phyloP scores from a whole-genome alignment of 2,888 invertebrate species.

The Cerceris ruficornis region DNA sequence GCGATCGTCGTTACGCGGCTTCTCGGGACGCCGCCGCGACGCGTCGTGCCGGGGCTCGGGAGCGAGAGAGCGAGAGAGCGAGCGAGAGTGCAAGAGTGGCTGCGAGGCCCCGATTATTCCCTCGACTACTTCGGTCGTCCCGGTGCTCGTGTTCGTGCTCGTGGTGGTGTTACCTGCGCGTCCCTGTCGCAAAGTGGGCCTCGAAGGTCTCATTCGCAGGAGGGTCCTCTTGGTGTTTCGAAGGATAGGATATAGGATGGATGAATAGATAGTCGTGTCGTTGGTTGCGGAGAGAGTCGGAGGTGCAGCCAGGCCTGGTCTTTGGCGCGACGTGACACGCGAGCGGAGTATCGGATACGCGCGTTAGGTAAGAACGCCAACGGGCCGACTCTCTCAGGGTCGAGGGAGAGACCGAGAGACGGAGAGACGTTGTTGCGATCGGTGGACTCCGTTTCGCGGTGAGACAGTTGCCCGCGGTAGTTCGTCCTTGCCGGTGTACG shows the following conservation, averaged over 20 bases:
- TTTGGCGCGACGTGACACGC: constrained; percentile 45
- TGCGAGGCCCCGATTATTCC: too few relatives aligned
- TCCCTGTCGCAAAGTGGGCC: constrained; percentile 44
- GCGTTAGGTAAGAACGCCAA: constrained; percentile 40
- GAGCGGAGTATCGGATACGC: constrained; percentile 22
- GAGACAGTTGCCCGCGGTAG: not conserved
- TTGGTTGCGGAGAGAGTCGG: not conserved
- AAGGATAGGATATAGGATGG: constrained; percentile 8
- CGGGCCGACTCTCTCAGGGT: not conserved
- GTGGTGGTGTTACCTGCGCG: constrained; percentile 47
- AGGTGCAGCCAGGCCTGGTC: constrained; percentile 37
- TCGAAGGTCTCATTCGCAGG: constrained; percentile 37
- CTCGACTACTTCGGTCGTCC: too few relatives aligned
- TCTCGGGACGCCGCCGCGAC: constrained; percentile 52
- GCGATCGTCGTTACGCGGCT: constrained; percentile 50
- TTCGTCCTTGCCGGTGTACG: not conserved
- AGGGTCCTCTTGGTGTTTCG: too few relatives aligned
- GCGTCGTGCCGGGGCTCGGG: constrained; percentile 45
- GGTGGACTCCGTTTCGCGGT: not conserved
- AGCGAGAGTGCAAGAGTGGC: too few relatives aligned
- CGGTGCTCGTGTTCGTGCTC: not conserved
- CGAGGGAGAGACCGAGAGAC: not conserved
- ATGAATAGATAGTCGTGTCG: constrained; percentile 44
- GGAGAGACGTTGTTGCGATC: not conserved
- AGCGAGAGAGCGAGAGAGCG: constrained; percentile 18